Evolutionary conservation across 1,140 invertebrate genomes (phyloP), one percentile per base, ranked within the genome.

Genomic region (Zaprionus tsacasi): DNA sequence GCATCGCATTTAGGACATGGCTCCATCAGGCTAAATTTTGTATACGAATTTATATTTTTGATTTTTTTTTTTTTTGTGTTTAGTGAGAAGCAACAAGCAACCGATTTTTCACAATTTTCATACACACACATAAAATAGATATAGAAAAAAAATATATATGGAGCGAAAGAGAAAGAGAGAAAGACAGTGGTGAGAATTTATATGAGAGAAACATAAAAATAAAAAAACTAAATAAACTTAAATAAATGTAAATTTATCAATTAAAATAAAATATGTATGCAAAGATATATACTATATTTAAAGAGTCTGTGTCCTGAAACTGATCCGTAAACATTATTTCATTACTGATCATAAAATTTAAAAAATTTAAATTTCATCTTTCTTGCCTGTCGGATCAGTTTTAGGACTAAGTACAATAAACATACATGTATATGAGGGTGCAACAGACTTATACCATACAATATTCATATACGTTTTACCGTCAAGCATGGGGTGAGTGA

Each of bases 1-100:
- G 97, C 95, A 57, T 72, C 78, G 76, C 85, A 89, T 61, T 85
- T 81, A 52, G 94, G 92, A 91, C 98, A 99, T 38, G 97, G 97
- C 68, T 95, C 95, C 72, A 93, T 93, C 79, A 97, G 94, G 93
- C 97, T 98, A 93, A 69, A 59, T 68, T 72, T 70, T 67, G 50
- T 57, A 35, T 27, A 48, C 54, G 50, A 55, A 38, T 72, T 82
- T 63, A 54, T 43, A 33, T 55, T 60, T 79, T 64, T 48, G 48
- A 30, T 30, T 30, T 63, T 54, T 57, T 45, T n/a, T 52, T 79
- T 55, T 60, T 79, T 64, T 45, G 40, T n/a, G 56, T 79, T 63
- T 70, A 48, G 27, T 61, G 50, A 56, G 30, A 72, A 72, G 54
- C 68, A 68, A 76, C 67, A 76, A 79, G 76, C 58, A 79, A 76